Percentiles rank a stretch among this genome's conserved stretches.
Conservation (phyloP, 2,113 vertebrate genomes). For the Rallus limicola region DNA sequence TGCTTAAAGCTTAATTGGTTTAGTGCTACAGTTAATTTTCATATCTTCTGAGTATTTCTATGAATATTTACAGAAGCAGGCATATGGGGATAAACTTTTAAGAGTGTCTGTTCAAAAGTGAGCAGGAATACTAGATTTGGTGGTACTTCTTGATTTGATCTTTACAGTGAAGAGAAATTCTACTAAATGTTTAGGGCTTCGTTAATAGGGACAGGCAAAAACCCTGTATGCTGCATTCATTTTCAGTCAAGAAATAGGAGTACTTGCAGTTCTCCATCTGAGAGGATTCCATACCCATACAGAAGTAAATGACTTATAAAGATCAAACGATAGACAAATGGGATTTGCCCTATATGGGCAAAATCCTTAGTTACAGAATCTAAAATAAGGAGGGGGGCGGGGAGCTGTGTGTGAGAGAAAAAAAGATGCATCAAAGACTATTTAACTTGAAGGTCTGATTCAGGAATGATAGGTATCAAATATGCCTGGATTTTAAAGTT, state of each 20-base stretch:
- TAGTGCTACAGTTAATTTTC: not conserved
- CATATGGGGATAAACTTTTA: not conserved
- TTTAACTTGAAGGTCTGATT: not conserved
- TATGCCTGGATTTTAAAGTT: not conserved
- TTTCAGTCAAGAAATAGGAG: not conserved
- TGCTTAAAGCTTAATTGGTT: not conserved
- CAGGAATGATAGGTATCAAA: not conserved
- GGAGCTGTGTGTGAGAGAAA: too few species aligned
- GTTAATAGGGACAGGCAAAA: not conserved
- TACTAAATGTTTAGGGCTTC: not conserved
- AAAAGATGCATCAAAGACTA: not conserved
- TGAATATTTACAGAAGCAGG: not conserved
- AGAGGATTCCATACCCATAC: not conserved
- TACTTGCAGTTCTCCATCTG: not conserved
- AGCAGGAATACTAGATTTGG: not conserved
- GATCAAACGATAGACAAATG: not conserved
- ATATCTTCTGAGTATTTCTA: not conserved
- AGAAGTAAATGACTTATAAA: not conserved
- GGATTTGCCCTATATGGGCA: not conserved
- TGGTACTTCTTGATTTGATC: not conserved
- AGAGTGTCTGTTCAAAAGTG: not conserved
- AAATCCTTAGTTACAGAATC: not conserved
- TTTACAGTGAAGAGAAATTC: not conserved
- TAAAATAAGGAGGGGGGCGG: not conserved
- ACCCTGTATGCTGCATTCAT: not conserved